Percentiles rank a stretch among this genome's conserved stretches.
phyloP scores from a whole-genome alignment of 2,113 vertebrate species.

The Crotalus horridus region DNA sequence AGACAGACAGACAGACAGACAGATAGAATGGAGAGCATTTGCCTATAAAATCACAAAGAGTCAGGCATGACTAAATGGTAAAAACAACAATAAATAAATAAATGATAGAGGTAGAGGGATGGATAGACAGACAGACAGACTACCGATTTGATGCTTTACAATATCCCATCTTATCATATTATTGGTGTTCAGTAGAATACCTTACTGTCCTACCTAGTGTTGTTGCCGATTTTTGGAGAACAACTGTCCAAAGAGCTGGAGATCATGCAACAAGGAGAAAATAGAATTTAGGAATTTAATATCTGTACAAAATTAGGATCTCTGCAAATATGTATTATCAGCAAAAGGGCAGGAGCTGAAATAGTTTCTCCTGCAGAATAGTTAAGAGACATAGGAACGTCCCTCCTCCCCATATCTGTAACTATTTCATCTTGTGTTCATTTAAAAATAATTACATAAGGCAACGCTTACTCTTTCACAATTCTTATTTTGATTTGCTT shows the following conservation, averaged over 20 bases:
- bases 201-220: not conserved
- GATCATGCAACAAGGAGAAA: not conserved
- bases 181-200: not conserved
- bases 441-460: not conserved
- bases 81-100: too few relatives aligned
- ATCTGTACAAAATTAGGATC: not conserved
- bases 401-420: not conserved
- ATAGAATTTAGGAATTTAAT: not conserved
- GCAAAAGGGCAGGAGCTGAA: not conserved
- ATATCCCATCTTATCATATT: not conserved
- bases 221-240: not conserved
- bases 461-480: not conserved
- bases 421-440: not conserved
- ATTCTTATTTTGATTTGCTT: not conserved
- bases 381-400: not conserved
- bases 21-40: too few relatives aligned
- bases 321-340: not conserved
- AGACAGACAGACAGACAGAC: too few relatives aligned
- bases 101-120: not conserved
- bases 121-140: not conserved
- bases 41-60: too few relatives aligned
- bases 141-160: not conserved
- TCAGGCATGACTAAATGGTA: too few relatives aligned
- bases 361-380: not conserved
- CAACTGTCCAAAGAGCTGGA: not conserved